Base-by-base conservation (phyloP, 2,888 invertebrate genomes). In the Anticlea derivata region DNA sequence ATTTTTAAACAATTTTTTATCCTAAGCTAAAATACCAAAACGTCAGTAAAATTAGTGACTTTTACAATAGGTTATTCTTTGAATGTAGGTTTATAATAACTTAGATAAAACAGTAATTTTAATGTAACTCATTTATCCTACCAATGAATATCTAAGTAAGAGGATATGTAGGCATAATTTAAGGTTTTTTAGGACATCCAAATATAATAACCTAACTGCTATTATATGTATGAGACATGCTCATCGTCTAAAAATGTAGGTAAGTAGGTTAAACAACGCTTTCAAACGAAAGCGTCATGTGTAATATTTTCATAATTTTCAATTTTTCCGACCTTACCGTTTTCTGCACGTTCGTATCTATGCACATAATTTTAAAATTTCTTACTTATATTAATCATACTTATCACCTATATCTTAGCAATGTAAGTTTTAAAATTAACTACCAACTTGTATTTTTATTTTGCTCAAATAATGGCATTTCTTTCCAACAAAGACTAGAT, bases 381-480 rank as follows among this genome's bases (percentile, higher is more conserved):
- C 6, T 30, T 20, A 26, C 23, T 23, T 23, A 40, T 11, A 7
- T 6, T 11, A 11, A 27, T 24, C n/a, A 26, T 37, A 11, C 13
- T 50, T 34, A 7, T 31, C 11, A 39, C 6, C 17, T 31, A 43
- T 26, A 10, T 17, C 13, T 13, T 55, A 48, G 34, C 12, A 48
- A 37, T 46, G 38, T 38, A 47, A 11, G 31, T 47, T 17, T 13
- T 43, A 1, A 8, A 17, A 33, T 10, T 41, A 34, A 17, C 17
- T 48, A 49, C 23, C 10, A 43, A 46, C 13, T 49, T 50, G 46
- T 62, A 80, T 67, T 70, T 83, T 83, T 84, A 75, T 70, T 87
- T 89, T 89, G 88, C 89, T 89, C 89, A 89, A 89, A 86, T 76
- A 66, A 86, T 84, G 79, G 88, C 89, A 89, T 89, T 89, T 89